phyloP scores from a whole-genome alignment of 2,113 vertebrate genomes.

The Lamprotornis superbus region DNA sequence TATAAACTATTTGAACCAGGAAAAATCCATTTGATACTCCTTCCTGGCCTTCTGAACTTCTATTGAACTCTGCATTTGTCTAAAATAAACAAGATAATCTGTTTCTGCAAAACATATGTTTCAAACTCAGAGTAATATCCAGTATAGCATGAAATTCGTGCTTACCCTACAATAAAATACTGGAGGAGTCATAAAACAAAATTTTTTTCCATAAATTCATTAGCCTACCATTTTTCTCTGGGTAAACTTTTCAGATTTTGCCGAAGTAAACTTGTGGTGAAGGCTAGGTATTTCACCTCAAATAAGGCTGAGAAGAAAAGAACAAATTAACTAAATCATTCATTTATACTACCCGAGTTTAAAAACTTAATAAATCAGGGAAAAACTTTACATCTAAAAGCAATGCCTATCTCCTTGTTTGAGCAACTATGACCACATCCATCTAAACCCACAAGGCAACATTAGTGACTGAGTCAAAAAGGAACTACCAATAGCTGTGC shows the following conservation, averaged over 20 bases:
- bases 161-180: not conserved
- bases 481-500: not conserved
- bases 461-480: not conserved
- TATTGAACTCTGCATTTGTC: not conserved
- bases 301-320: not conserved
- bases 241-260: not conserved
- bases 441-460: not conserved
- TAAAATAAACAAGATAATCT: not conserved
- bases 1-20: not conserved
- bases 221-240: not conserved
- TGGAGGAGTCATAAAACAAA: not conserved
- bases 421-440: not conserved
- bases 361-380: not conserved
- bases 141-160: not conserved
- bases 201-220: not conserved
- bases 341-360: not conserved
- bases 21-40: not conserved
- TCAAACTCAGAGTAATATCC: not conserved
- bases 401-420: not conserved
- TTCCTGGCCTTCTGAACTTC: not conserved
- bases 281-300: not conserved
- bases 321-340: not conserved
- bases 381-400: not conserved
- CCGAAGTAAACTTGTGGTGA: not conserved
- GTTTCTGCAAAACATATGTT: not conserved